Base-by-base conservation (phyloP, 2,113 vertebrate genomes). In the Aleadryas rufinucha region DNA sequence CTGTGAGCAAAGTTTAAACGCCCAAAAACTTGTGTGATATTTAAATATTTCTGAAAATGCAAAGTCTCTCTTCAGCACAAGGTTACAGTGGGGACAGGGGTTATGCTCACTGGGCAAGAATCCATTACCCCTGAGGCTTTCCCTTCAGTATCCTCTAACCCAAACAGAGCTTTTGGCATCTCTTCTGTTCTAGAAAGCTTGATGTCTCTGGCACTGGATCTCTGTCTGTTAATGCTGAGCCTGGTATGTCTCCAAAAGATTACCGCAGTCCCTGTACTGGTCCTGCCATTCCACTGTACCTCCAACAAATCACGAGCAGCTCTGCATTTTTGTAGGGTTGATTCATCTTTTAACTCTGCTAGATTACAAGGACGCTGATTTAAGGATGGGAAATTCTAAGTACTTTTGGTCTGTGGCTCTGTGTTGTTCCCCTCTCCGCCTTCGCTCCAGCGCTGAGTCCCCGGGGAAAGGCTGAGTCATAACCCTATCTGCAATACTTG, bases 381-480 rank as follows among this genome's bases (percentile, higher is more conserved):
- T 77, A 70, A 89, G 69, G 90, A 89, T 78, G 64, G 91, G 87
- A 89, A 93, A 89, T 52, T 75, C 76, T 82, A 89, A 81, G 93
- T 52, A 35, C 87, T 96, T 63, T 9, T 71, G 89, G 80, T 89
- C 89, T 84, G 64, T 72, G 87, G 76, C 75, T 87, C 88, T 65
- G 53, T 27, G 89, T 13, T 69, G 50, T 22, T 13, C 23, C 30
- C 54, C 2, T 11, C 27, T 54, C 69, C 1, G 21, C 88, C 61
- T 69, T 84, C 9, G 0, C 64, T 92, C 69, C 85, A 84, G 41
- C 3, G 0, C 70, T 0, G 74, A 61, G 83, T 63, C 89, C 75
- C 93, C 0, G 5, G 84, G 94, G 94, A 96, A 95, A 91, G 94
- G 95, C 81, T 97, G 96, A 96, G 69, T 97, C 96, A 97, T 26